Base-by-base conservation (phyloP, 2,888 invertebrate genomes). In the Drosophila leonis region DNA sequence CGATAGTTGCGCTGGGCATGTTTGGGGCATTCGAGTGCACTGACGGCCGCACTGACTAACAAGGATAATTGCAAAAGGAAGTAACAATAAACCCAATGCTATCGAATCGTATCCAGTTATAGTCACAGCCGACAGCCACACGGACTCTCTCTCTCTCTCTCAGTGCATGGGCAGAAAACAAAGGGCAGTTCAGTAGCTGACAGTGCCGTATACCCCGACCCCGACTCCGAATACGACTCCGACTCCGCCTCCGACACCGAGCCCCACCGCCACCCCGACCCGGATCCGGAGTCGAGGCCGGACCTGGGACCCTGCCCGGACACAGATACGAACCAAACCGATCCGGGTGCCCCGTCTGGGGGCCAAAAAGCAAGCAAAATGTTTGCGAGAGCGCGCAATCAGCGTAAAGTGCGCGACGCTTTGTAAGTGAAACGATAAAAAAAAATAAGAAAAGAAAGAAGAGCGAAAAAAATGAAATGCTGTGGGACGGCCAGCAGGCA, bases 371-470 rank as follows among this genome's bases (percentile, higher is more conserved):
- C 74, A 67, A 78, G 80, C 72, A 78, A 83, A 84, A 82, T 78
- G 82, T 82, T 84, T 78, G 85, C 88, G 56, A 80, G 83, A 76
- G 80, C 86, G 80, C 82, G 86, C 88, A 86, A 86, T 86, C 86
- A 88, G 86, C 88, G 86, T 88, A 88, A 86, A 86, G 84, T 86
- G 80, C 78, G 86, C 85, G 83, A 72, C 86, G 88, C 88, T 84
- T 84, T 84, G 84, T 87, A 84, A 87, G 85, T 87, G 83, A 87
- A 87, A 83, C 84, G 88, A 87, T 87, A 84, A 83, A 83, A 80
- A 71, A 27, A 48, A 39, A 15, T 44, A 44, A 8, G 8, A 33
- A 31, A 55, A 29, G 12, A 31, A 49, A 24, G 35, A 33, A 31
- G 4, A 20, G 1, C 1, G n/a, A 35, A 33, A 52, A 37, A 37